Evolutionary conservation across 2,888 invertebrate species (phyloP), one percentile per base, ranked within the genome.

Genomic region (Busseola fusca): DNA sequence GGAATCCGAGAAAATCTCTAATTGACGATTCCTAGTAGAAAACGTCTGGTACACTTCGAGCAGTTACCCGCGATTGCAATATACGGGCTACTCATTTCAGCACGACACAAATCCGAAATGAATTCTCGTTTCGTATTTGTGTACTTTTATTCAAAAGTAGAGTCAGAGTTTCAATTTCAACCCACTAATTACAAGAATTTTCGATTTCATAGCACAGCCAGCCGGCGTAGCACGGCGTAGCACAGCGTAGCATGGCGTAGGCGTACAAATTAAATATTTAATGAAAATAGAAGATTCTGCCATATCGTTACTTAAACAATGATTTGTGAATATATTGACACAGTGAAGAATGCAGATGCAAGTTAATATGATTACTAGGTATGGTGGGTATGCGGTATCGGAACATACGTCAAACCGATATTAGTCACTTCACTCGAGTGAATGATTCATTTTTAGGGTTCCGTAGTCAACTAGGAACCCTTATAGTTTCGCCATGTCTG

Each of bases 201-300:
- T 10, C 5, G 21, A 21, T 42, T 42, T 18, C 3, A 37, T 40
- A 14, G 7, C n/a, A 25, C 40, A 67, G 52, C 45, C 12, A 59
- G 21, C 18, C 27, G 16, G n/a, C 64, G 64, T 74, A 64, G 59
- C 72, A 27, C 6, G 34, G n/a, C 58, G 67, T 72, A 72, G 73
- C 73, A 42, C 18, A 14, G 6, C 75, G 65, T 76, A 74, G 56
- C 40, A 14, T 27, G 3, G 25, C 78, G 71, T 77, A 74, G 71
- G n/a, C 21, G 21, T 42, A 16, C 27, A 6, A 21, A 34, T 0
- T 3, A 40, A 14, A 42, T 42, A 1, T 25, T 21, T 10, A 25
- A 30, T n/a, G n/a, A n/a, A 58, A 59, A 40, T 21, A 10, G 10
- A 21, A 25, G 16, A 34, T 56, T 69, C 21, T 16, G n/a, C 16